Evolutionary conservation across 2,888 invertebrate species (phyloP), one percentile per base, ranked within the genome.

Genomic region (Carcina quercana): DNA sequence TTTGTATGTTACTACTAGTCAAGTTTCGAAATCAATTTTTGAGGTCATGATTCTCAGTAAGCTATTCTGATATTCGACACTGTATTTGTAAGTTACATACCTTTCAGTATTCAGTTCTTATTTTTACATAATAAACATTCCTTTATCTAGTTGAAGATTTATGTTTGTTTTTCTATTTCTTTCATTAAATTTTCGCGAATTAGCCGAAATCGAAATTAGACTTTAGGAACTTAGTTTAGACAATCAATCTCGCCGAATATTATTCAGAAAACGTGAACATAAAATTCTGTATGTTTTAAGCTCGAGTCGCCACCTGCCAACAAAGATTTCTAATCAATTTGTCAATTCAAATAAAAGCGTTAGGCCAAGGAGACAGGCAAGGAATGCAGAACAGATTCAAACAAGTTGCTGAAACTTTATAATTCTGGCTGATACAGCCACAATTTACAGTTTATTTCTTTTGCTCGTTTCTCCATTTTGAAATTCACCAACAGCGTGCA

Each of bases 41-140:
- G 35, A 49, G 47, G 47, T 49, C 35, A 48, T 42, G 49, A 46
- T 52, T 53, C 50, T 50, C 53, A n/a, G n/a, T n/a, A n/a, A n/a
- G n/a, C n/a, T n/a, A n/a, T n/a, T n/a, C n/a, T n/a, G n/a, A n/a
- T n/a, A n/a, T n/a, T n/a, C n/a, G n/a, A n/a, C n/a, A n/a, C 20
- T 4, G 25, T 31, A 25, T 28, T 31, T 26, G 45, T 54, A 57
- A 52, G 53, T 48, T 40, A 38, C 3, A 10, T 8, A 19, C 47
- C 44, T 43, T 33, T 49, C 58, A 61, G 57, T 64, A 59, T 63
- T 64, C 40, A 56, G 40, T 34, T n/a, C 40, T 51, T 36, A 37
- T 37, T 47, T 50, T 52, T 12, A 13, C 12, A 26, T 15, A 30
- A 26, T 30, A 26, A 34, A 21, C 26, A 26, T 34, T 25, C 21